Evolutionary conservation across 1,140 invertebrate genomes (phyloP).

Genomic region (Brachionus paranguensis): DNA sequence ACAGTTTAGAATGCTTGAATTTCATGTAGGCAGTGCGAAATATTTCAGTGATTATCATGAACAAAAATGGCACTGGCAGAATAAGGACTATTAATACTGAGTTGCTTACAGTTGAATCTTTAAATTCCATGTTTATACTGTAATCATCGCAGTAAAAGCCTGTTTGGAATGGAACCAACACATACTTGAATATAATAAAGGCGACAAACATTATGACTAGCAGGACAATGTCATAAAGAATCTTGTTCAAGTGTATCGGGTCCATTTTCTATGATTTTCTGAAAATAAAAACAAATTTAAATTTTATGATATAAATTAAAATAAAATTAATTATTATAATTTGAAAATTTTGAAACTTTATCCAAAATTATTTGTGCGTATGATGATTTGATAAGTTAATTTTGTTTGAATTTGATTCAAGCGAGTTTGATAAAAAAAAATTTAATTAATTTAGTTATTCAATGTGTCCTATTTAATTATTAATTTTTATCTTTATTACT

Average conservation of each 20-base stretch:
- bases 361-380: no score
- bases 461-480: no score
- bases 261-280: not conserved
- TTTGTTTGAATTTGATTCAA: no score
- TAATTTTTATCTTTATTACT: no score
- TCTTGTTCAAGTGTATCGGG: not conserved
- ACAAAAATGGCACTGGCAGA: not conserved
- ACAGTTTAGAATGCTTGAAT: not conserved
- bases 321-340: not conserved
- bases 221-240: not conserved
- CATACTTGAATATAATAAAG: not conserved
- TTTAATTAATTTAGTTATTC: no score
- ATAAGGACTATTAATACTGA: not conserved
- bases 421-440: no score
- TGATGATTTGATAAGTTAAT: no score
- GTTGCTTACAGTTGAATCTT: not conserved
- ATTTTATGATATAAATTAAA: not conserved
- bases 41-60: slow-evolving; percentile 5
- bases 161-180: not conserved
- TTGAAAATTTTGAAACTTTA: no score
- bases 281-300: not conserved
- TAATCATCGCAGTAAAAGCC: slow-evolving; percentile 33
- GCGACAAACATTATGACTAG: not conserved
- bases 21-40: slow-evolving; percentile 20
- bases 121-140: slow-evolving; percentile 24